These are phyloP conservation scores for Strix aluco DNA, from an alignment of 2,113 vertebrate species.

Conservation along the genomic window DNA sequence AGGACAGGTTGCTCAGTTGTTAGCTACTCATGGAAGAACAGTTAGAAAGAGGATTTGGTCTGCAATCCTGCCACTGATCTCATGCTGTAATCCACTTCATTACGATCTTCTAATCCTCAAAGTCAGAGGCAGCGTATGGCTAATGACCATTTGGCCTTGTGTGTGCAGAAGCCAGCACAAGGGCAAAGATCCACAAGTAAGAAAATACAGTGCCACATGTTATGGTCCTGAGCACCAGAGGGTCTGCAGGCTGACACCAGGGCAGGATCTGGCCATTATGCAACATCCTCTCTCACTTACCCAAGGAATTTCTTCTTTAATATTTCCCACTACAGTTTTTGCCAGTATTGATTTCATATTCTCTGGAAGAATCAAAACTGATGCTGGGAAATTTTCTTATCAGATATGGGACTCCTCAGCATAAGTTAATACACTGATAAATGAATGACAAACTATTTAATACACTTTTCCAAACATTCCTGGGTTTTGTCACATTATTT, in stretches of 20 bases:
- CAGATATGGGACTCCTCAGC: fast-evolving
- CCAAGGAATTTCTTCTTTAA: background rate
- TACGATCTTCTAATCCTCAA: background rate
- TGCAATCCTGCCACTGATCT: slow-evolving; percentile 27
- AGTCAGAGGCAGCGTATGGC: background rate
- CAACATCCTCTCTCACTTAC: background rate
- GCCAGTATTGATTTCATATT: background rate
- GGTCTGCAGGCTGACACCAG: background rate
- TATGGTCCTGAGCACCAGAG: background rate
- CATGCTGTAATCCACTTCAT: slow-evolving; percentile 15
- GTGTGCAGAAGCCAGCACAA: background rate
- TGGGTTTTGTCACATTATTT: background rate
- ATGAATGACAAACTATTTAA: background rate
- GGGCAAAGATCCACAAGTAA: background rate
- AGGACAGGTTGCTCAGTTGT: background rate
- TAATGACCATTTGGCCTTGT: background rate
- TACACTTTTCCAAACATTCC: background rate
- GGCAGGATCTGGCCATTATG: background rate
- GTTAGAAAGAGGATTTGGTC: slow-evolving; percentile 33
- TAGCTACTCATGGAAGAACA: background rate
- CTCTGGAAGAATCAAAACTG: background rate
- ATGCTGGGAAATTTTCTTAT: background rate
- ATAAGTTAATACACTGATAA: background rate
- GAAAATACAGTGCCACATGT: background rate
- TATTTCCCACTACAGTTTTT: background rate